Percentiles rank a stretch among this genome's conserved stretches.
phyloP scores from a whole-genome alignment of 2,888 invertebrate genomes.

The Microctonus hyperodae region DNA sequence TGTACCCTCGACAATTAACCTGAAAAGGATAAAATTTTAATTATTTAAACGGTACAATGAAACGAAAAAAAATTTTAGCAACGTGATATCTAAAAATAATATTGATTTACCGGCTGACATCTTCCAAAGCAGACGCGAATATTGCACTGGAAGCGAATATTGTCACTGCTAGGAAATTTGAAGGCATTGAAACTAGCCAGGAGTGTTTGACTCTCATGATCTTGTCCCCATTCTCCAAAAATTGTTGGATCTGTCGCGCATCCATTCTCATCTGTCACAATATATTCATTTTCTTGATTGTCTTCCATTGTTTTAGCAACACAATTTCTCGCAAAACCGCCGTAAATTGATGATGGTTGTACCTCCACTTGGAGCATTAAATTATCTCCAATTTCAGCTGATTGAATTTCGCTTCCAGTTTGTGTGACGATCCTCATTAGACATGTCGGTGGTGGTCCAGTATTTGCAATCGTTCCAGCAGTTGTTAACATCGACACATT shows the following conservation, averaged over 20 bases:
- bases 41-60: not conserved
- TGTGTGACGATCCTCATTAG: conserved; percentile 90
- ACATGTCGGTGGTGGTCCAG: conserved; percentile 92
- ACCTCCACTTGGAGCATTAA: conserved; percentile 86
- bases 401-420: conserved; percentile 86
- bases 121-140: conserved; percentile 94
- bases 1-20: conserved; percentile 91
- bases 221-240: conserved; percentile 93
- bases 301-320: conserved; percentile 92
- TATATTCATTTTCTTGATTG: conserved; percentile 87
- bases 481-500: conserved; percentile 96
- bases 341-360: conserved; percentile 83
- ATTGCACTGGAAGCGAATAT: conserved; percentile 94
- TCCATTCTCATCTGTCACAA: conserved; percentile 92
- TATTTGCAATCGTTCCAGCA: conserved; percentile 93
- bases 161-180: conserved; percentile 94
- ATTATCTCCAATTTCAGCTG: conserved; percentile 92
- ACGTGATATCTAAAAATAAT: conserved; percentile 11
- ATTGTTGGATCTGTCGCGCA: conserved; percentile 92
- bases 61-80: conserved; percentile 1
- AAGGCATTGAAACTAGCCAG: conserved; percentile 92
- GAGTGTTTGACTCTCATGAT: conserved; percentile 83
- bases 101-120: conserved; percentile 85
- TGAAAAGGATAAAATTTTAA: conserved; percentile 49
- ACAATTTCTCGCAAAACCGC: conserved; percentile 92